Evolutionary conservation across 2,888 invertebrate genomes (phyloP), one percentile per base, ranked within the genome.

Genomic region (Allacma fusca): DNA sequence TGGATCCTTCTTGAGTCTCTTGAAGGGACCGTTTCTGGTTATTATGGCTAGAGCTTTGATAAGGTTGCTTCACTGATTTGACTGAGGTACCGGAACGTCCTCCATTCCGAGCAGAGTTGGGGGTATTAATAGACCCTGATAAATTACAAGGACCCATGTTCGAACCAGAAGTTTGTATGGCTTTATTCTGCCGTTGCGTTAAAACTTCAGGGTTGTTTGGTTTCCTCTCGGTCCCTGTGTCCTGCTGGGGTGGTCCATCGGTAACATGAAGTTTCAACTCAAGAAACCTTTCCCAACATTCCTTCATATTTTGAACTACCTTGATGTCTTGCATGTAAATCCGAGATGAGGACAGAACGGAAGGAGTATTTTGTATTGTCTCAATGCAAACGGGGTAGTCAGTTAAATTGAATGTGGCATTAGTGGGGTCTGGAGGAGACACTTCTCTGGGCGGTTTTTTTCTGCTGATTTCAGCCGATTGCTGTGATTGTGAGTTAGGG

Each of bases 261-360:
- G 34, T 23, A 4, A 13, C 40, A 1, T 43, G n/a, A 40, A 65
- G 26, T 74, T 44, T 23, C 9, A 74, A 12, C 26, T 67, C 21
- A 9, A 74, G 24, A 44, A 26, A 74, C 34, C 65, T 43, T 44
- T 74, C 74, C 74, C 74, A 74, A 28, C 74, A 74, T 5, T 74
- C 43, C 19, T 43, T 40, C 74, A 74, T 74, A 24, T 67, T 74
- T 50, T 65, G 65, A 65, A 74, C 74, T 26, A 74, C 43, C 28
- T 43, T 34, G 0, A 40, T 21, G 43, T 74, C 65, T 40, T 64
- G 19, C 23, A 74, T 24, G 64, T 40, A 34, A 26, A 64, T 74
- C 43, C 74, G 21, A 28, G 74, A 74, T 23, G 62, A 23, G 1
- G 62, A 62, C 4, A 62, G 62, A 7, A n/a, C 59, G 1, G 62